These are phyloP conservation scores for Rhorus exstirpatorius DNA, from an alignment of 2,888 invertebrate species.

Conservation along the genomic window DNA sequence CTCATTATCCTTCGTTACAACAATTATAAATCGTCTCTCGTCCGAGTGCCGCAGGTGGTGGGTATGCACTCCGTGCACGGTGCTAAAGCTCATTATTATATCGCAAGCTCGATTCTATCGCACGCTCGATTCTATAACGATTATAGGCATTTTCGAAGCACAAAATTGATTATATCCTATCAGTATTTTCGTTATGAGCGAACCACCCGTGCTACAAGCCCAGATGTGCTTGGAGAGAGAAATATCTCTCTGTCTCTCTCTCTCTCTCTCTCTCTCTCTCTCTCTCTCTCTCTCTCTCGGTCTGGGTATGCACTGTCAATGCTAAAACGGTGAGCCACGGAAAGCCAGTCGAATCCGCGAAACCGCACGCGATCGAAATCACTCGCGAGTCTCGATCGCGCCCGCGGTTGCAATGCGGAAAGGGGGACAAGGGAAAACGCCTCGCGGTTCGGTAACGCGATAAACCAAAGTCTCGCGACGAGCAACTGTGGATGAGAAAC, in stretches of 20 bases:
- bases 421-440: slow-evolving; percentile 17
- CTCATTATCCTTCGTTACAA: slow-evolving; percentile 64
- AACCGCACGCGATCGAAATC: slow-evolving; percentile 60
- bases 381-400: slow-evolving; percentile 53
- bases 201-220: slow-evolving; percentile 3
- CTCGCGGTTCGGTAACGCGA: slow-evolving; percentile 40
- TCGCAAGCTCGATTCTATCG: slow-evolving; percentile 21
- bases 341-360: slow-evolving; percentile 40
- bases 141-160: slow-evolving; percentile 56
- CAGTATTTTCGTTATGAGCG: slow-evolving; percentile 40
- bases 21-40: slow-evolving; percentile 61
- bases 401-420: slow-evolving; percentile 36
- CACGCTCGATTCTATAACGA: slow-evolving; percentile 57
- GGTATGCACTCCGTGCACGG: neutral
- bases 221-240: slow-evolving; percentile 30
- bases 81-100: slow-evolving; percentile 51
- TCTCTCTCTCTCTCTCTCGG: neutral
- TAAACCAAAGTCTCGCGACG: slow-evolving; percentile 41
- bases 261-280: neutral
- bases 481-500: slow-evolving; percentile 39
- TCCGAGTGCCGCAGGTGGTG: slow-evolving; percentile 33
- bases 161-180: slow-evolving; percentile 56
- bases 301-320: slow-evolving; percentile 20
- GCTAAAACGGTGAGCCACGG: neutral
- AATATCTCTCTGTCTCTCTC: neutral